A percentile compares a stretch with the other conserved stretches of the same genome.
These are phyloP conservation scores for Troilus luridus DNA, from an alignment of 2,888 invertebrate genomes.

Conservation along the genomic window DNA sequence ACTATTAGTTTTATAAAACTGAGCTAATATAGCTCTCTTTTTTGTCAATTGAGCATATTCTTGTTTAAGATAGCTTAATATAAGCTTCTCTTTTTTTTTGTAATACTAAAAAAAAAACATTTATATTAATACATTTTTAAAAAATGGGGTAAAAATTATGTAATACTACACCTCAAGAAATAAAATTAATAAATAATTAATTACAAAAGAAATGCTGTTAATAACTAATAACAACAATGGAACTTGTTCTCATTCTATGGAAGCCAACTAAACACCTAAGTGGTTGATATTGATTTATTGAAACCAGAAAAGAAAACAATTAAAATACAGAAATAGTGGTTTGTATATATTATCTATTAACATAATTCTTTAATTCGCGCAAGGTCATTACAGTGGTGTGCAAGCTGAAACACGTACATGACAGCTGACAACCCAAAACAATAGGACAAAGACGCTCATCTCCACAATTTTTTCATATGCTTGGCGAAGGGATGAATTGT, in stretches of 20 bases:
- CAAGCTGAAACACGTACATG: slow-evolving; percentile 60
- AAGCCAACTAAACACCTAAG: slow-evolving; percentile 17
- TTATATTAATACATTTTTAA: background rate
- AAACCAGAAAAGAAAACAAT: slow-evolving; percentile 17
- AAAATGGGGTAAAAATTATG: background rate
- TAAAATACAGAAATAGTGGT: background rate
- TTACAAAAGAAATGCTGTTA: background rate
- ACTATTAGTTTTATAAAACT: background rate
- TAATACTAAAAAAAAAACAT: background rate
- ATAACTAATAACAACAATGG: slow-evolving; percentile 4
- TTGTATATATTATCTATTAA: slow-evolving; percentile 30
- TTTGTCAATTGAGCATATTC: slow-evolving; percentile 49
- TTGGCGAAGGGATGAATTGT: background rate
- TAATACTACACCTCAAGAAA: background rate
- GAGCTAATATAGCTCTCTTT: slow-evolving; percentile 51
- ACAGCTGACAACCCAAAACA: slow-evolving; percentile 65
- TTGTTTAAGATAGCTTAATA: background rate
- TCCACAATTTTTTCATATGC: background rate
- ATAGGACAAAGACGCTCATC: slow-evolving; percentile 58
- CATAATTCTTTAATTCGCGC: slow-evolving; percentile 40
- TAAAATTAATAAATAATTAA: background rate
- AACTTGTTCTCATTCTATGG: slow-evolving; percentile 20
- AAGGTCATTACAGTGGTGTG: slow-evolving; percentile 60
- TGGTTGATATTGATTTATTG: slow-evolving; percentile 41
- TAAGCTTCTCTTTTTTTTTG: background rate